Evolutionary conservation across 2,113 vertebrate genomes (phyloP), one percentile per base, ranked within the genome.

Genomic region (Myodes glareolus): DNA sequence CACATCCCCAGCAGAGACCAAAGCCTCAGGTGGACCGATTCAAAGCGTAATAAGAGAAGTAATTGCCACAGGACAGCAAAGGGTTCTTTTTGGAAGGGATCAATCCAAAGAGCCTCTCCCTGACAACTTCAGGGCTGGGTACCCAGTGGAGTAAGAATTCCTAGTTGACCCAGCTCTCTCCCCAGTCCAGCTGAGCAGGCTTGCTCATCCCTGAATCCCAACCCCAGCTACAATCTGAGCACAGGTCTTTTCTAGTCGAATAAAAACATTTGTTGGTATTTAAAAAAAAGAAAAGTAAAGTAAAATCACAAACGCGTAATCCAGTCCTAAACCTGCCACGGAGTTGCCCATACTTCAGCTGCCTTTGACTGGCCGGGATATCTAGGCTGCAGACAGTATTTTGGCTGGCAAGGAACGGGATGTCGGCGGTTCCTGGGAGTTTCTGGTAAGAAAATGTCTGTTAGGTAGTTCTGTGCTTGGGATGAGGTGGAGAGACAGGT

Each of bases 191-290:
- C 95, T 33, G 21, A 50, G 52, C 16, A 36, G 87, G 94, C 87
- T 52, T 19, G 0, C 47, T 3, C 50, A 91, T 11, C 50, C 67
- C 84, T 0, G 16, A 87, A 85, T n/a, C 73, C 61, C 72, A 63
- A 21, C 45, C 0, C 0, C 9, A 63, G 52, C 87, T 33, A 55
- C 11, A 4, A 45, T 77, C 81, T 36, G 29, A 92, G 85, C 67
- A 75, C 77, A 78, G 97, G 91, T 96, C 92, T 88, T 93, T 76
- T 58, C 96, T 92, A 63, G 93, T 76, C 1, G 55, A 96, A 85
- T 94, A 97, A 95, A 97, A 97, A 95, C 61, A 96, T 92, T 11
- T 92, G 55, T 94, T 55, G 92, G 19, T 96, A 73, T 94, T 88
- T 33, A 70, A 39, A 96, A 63, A 95, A 94, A 25, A 33, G 72